Evolutionary conservation across 2,888 invertebrate species (phyloP).

Genomic region (Drosophila nr. fundita): DNA sequence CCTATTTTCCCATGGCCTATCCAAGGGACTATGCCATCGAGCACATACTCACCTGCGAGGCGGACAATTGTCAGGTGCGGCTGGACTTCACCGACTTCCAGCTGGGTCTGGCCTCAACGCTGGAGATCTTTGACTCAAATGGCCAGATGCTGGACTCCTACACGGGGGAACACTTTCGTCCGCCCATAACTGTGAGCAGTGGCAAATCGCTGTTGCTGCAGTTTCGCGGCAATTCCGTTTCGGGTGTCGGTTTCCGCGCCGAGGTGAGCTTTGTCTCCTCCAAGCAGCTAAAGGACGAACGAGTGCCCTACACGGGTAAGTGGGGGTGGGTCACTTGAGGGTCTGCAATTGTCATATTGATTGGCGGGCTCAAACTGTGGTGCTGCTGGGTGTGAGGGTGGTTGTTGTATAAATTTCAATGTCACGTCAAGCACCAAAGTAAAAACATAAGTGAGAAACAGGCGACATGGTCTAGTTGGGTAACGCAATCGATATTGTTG

Average conservation of each 20-base stretch:
- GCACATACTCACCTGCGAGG: constrained; percentile 87
- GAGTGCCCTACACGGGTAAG: constrained; percentile 83
- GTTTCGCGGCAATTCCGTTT: constrained; percentile 90
- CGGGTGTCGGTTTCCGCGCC: constrained; percentile 88
- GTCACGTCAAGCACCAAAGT: constrained; percentile 61
- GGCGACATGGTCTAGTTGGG: constrained; percentile 53
- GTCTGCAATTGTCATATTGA: constrained; percentile 73
- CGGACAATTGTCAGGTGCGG: constrained; percentile 87
- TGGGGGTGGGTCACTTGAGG: constrained; percentile 56
- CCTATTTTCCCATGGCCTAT: constrained; percentile 89
- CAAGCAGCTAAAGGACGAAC: constrained; percentile 83
- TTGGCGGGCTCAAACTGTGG: constrained; percentile 37
- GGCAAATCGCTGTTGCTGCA: constrained; percentile 88
- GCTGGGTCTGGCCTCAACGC: constrained; percentile 88
- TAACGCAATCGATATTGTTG: constrained; percentile 65
- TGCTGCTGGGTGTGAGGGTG: constrained; percentile 1
- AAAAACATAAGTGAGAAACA: constrained; percentile 40
- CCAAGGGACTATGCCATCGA: constrained; percentile 89
- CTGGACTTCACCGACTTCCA: constrained; percentile 90
- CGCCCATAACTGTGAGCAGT: constrained; percentile 88
- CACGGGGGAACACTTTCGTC: constrained; percentile 89
- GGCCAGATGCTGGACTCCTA: constrained; percentile 88
- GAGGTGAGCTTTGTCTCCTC: constrained; percentile 85
- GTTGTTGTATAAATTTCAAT: constrained; percentile 64
- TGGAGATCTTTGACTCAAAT: constrained; percentile 90